Evolutionary conservation across 2,888 invertebrate species (phyloP).

Genomic region (Anoplius nigerrimus): DNA sequence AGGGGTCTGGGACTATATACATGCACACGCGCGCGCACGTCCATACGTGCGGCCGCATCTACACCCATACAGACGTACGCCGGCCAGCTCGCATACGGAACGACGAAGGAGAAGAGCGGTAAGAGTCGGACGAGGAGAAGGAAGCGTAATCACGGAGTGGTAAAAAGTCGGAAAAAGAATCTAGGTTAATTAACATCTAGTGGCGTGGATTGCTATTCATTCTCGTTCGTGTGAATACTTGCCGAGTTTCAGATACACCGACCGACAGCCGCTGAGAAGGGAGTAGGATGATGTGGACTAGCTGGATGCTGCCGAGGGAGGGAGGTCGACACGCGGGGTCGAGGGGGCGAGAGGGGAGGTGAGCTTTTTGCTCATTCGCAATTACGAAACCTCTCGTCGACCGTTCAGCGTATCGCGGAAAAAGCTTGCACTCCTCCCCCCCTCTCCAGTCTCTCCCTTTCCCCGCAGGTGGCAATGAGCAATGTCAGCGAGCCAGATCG

Average conservation of each 20-base stretch:
- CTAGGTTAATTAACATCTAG: conserved; percentile 17
- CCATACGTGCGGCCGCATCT: too few relatives aligned
- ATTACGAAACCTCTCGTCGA: conserved; percentile 32
- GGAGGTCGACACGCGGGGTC: neutral
- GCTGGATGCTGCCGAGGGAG: too few relatives aligned
- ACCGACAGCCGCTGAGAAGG: neutral
- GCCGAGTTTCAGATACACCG: neutral
- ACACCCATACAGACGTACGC: too few relatives aligned
- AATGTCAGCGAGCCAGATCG: too few relatives aligned
- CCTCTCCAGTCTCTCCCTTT: too few relatives aligned
- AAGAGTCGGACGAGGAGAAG: neutral
- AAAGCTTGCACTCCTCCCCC: conserved; percentile 34
- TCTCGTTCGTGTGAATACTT: conserved; percentile 2
- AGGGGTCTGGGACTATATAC: neutral
- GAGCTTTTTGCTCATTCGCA: conserved; percentile 34
- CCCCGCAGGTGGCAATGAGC: neutral
- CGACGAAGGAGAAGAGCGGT: neutral
- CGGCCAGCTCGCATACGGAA: too few relatives aligned
- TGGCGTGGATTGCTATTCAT: neutral
- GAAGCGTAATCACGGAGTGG: conserved; percentile 10
- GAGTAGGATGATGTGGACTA: too few relatives aligned
- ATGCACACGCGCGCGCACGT: neutral
- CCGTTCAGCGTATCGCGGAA: conserved; percentile 23
- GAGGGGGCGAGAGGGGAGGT: neutral
- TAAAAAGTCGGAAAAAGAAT: conserved; percentile 11